A percentile compares a stretch with the other conserved stretches of the same genome.
Conservation (phyloP, 2,113 vertebrate species). For the Spermophilus dauricus region DNA sequence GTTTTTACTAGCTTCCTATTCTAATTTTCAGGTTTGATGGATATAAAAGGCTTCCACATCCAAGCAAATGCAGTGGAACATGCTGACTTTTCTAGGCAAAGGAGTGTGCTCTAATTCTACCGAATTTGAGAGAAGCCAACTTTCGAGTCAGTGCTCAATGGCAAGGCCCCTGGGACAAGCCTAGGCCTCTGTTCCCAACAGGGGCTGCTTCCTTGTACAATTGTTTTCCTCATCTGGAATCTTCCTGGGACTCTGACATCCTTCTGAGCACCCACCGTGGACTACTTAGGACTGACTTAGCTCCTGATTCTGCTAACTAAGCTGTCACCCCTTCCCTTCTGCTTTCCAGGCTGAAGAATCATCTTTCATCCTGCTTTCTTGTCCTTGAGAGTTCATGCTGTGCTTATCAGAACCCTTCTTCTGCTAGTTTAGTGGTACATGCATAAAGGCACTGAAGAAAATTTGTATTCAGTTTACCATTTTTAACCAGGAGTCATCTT, state of each 20-base stretch:
- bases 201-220: neutral
- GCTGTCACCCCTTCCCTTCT: neutral
- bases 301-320: neutral
- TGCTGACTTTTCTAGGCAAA: neutral
- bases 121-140: neutral
- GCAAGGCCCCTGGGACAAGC: neutral
- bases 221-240: neutral
- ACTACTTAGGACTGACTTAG: neutral
- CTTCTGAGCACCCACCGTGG: neutral
- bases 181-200: neutral
- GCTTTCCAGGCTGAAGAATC: neutral
- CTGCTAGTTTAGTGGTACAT: neutral
- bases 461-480: neutral
- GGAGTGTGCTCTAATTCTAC: neutral
- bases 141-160: neutral
- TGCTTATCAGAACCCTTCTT: conserved; percentile 46
- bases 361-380: neutral
- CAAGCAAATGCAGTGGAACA: neutral
- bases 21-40: conserved; percentile 28
- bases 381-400: neutral
- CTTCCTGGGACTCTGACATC: neutral
- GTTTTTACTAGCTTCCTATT: conserved; percentile 36
- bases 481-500: neutral
- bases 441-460: neutral
- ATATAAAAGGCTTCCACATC: conserved; percentile 8